Base-by-base conservation (phyloP, 2,888 invertebrate genomes). In the Hypolimnas misippus region DNA sequence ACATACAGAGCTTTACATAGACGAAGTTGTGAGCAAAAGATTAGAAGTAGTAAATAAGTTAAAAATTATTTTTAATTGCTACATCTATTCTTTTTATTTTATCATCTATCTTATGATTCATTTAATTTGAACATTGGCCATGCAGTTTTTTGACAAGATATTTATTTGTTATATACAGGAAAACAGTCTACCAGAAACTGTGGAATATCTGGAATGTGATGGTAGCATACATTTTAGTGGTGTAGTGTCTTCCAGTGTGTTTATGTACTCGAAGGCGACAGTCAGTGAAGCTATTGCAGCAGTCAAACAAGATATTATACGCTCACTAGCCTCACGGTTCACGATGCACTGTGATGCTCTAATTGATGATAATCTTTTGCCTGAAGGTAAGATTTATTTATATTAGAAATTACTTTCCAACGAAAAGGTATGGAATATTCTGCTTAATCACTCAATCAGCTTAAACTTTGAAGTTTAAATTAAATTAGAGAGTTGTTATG, bases 311-410 rank as follows among this genome's bases (percentile, higher is more conserved):
- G 98, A 98, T 78, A 94, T 98, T 21, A 92, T 98, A 68, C 93
- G 98, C 63, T 98, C 98, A 57, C 87, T 98, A 62, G 94, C 96
- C 10, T 95, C 97, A 10, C 93, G 98, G 66, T 94, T 98, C 77
- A 97, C 97, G 75, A 96, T 98, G 93, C 97, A 98, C 79, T 98
- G 97, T 93, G 98, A 98, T 86, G 98, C 98, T 60, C 91, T 98
- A 57, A 96, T 97, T 71, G 97, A 97, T 84, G 97, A 97, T 80
- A 94, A 94, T 79, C 92, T 94, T 62, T 91, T 94, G 51, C 94
- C 95, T 29, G 95, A 95, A 93, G 95, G 95, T 95, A 76, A 69
- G 12, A 21, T 10, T 51, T 17, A n/a, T n/a, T n/a, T n/a, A n/a
- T 61, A 53, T 19, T 16, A 25, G 4, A 25, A 25, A 25, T 25